Evolutionary conservation across 2,113 vertebrate genomes (phyloP).

Genomic region (Ornithorhynchus anatinus): DNA sequence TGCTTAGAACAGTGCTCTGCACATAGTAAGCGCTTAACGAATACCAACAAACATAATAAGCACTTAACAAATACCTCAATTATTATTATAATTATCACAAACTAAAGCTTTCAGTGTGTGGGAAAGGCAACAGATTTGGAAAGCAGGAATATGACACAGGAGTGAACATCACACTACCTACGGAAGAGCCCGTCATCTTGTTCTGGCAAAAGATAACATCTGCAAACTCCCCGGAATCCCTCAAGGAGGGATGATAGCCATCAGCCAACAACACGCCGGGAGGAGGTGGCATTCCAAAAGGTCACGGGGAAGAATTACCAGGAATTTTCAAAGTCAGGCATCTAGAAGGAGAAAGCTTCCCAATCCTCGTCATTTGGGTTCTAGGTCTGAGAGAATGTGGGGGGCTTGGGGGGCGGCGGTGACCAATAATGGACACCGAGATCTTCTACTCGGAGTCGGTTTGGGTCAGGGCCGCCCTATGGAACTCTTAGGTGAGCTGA

Average conservation of each 20-base stretch:
- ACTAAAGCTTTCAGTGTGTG: too few relatives aligned
- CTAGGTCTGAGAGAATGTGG: too few relatives aligned
- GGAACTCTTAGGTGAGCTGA: neutral
- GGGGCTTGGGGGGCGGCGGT: too few relatives aligned
- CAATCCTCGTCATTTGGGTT: too few relatives aligned
- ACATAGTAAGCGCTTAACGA: too few relatives aligned
- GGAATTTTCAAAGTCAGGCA: neutral
- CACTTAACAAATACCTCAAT: too few relatives aligned
- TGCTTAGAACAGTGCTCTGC: too few relatives aligned
- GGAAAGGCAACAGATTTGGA: too few relatives aligned
- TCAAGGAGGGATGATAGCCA: neutral
- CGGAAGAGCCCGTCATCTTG: neutral
- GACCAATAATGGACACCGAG: neutral
- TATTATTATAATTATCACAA: too few relatives aligned
- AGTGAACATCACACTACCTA: too few relatives aligned
- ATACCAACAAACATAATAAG: too few relatives aligned
- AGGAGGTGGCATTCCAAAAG: neutral
- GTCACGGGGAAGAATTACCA: neutral
- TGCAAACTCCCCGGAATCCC: neutral
- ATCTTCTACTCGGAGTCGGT: neutral
- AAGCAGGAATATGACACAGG: too few relatives aligned
- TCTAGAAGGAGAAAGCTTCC: neutral
- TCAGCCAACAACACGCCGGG: neutral
- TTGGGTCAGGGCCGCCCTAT: neutral
- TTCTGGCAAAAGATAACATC: neutral